phyloP scores from a whole-genome alignment of 2,113 vertebrate genomes.

The Ahaetulla prasina region DNA sequence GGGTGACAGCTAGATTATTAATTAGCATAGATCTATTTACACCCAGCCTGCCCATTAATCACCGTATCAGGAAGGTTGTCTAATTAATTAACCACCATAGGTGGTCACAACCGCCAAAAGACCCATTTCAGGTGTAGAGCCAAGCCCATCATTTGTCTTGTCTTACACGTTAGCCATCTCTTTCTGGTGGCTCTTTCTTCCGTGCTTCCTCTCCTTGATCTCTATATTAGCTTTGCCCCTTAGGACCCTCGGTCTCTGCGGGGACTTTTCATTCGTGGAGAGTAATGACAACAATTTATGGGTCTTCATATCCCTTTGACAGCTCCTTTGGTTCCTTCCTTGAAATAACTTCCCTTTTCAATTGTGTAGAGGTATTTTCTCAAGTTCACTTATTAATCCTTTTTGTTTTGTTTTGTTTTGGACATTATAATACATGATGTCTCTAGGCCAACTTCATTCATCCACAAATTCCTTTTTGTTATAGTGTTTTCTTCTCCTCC shows the following conservation, averaged over 20 bases:
- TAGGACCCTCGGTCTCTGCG: conserved; percentile 24
- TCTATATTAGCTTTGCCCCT: conserved; percentile 58
- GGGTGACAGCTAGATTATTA: conserved; percentile 52
- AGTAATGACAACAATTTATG: conserved; percentile 43
- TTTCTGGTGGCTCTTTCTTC: conserved; percentile 57
- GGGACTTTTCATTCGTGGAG: conserved; percentile 44
- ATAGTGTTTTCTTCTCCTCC: not conserved
- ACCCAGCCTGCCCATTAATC: conserved; percentile 56
- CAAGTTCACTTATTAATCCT: conserved; percentile 22
- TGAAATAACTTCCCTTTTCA: conserved; percentile 26
- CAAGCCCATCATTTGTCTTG: conserved; percentile 62
- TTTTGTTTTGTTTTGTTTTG: not conserved
- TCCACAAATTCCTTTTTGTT: not conserved
- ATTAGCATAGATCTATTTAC: conserved; percentile 51
- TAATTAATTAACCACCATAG: conserved; percentile 65
- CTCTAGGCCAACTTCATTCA: not conserved
- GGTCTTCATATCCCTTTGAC: conserved; percentile 43
- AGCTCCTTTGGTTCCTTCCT: conserved; percentile 22
- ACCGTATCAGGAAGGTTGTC: conserved; percentile 57
- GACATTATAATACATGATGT: not conserved
- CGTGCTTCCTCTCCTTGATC: conserved; percentile 53
- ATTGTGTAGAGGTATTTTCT: not conserved
- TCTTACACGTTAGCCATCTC: conserved; percentile 48
- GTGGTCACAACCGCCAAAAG: conserved; percentile 58
- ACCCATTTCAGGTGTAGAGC: conserved; percentile 57